Evolutionary conservation across 2,113 vertebrate genomes (phyloP).

Genomic region (Aphelocoma coerulescens): DNA sequence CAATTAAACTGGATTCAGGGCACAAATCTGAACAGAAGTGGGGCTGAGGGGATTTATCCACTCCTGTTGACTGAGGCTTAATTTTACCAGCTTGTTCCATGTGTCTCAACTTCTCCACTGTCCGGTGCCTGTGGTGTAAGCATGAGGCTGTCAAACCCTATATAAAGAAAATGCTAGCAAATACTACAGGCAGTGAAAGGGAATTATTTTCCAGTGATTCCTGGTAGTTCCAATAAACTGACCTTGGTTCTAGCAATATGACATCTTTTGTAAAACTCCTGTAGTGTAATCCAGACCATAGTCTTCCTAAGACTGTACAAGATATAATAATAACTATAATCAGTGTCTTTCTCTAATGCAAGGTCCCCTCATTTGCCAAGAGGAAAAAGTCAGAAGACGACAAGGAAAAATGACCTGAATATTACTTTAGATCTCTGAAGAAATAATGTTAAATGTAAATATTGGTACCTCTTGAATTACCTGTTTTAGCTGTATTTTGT

Average conservation of each 20-base stretch:
- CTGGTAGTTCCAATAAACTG: background rate
- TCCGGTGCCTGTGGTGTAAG: background rate
- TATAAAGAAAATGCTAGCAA: background rate
- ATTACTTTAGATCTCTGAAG: background rate
- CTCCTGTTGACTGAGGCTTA: background rate
- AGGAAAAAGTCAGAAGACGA: background rate
- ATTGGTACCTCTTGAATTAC: background rate
- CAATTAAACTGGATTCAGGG: background rate
- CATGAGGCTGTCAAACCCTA: background rate
- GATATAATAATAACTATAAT: background rate
- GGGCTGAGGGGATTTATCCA: background rate
- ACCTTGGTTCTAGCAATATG: background rate
- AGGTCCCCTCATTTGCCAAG: background rate
- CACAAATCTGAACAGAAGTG: background rate
- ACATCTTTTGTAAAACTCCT: background rate
- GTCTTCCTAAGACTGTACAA: background rate
- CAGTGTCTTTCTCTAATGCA: background rate
- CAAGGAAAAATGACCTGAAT: background rate
- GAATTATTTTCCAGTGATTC: background rate
- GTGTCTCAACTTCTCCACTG: background rate
- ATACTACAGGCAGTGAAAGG: background rate
- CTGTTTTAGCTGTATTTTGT: background rate
- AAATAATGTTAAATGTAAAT: background rate
- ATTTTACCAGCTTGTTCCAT: background rate
- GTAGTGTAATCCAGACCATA: background rate